Conservation (phyloP, 2,797 vertebrate genomes). For the Morus bassanus region DNA sequence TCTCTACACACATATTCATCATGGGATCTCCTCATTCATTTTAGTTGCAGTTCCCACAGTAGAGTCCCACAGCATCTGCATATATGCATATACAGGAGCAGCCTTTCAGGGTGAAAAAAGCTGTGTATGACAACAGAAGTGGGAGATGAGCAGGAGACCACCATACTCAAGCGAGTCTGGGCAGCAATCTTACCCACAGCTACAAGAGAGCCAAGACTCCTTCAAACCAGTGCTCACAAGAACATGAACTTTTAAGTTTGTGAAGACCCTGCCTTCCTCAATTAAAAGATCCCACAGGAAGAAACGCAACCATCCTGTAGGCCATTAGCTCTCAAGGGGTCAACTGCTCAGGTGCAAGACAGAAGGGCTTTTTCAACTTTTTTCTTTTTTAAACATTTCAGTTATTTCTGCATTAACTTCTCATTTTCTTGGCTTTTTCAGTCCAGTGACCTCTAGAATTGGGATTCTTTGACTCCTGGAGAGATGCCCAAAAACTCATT, state of each 20-base stretch:
- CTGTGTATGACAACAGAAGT: accelerated
- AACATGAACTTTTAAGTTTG: background rate
- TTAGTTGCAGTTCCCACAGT: accelerated
- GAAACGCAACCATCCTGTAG: background rate
- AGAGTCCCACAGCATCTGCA: background rate
- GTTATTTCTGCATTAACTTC: conserved; percentile 52
- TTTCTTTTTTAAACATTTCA: background rate
- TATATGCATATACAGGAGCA: accelerated
- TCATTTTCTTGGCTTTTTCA: conserved; percentile 40
- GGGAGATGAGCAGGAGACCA: background rate
- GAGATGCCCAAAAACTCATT: conserved; percentile 59
- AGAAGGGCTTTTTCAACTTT: background rate
- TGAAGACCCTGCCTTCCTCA: background rate
- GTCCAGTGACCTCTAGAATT: conserved; percentile 48
- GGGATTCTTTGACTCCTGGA: conserved; percentile 50
- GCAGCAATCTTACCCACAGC: background rate
- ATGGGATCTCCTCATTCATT: background rate
- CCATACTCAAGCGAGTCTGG: accelerated
- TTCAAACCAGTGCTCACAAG: background rate
- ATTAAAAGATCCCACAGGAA: background rate
- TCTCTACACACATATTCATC: background rate
- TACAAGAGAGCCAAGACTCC: background rate
- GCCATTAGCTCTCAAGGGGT: conserved; percentile 35
- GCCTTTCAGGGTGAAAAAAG: accelerated
- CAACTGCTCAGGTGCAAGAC: background rate